These are phyloP conservation scores for Muschampia plurimacula DNA, from an alignment of 2,888 invertebrate genomes.

Conservation along the genomic window DNA sequence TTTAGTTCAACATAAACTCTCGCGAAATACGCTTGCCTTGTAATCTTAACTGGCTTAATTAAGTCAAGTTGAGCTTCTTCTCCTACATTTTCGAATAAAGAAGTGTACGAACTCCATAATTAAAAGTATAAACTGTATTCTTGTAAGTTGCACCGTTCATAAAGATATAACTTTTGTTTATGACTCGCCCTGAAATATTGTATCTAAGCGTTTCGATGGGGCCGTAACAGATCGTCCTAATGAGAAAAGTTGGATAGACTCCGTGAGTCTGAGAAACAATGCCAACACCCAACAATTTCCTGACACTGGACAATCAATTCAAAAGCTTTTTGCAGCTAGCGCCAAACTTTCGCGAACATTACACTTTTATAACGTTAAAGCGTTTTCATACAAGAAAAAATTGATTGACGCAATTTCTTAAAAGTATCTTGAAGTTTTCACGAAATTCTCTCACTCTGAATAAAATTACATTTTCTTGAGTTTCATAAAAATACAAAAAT, in stretches of 20 bases:
- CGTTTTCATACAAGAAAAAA: conserved; percentile 57
- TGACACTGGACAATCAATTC: conserved; percentile 79
- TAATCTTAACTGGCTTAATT: conserved; percentile 30
- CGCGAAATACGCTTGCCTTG: conserved; percentile 2
- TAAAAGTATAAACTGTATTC: conserved; percentile 53
- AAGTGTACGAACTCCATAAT: conserved; percentile 27
- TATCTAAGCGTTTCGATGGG: conserved; percentile 64
- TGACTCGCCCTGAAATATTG: conserved; percentile 53
- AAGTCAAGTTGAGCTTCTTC: conserved; percentile 20
- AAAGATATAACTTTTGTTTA: conserved; percentile 49
- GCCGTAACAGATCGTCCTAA: conserved; percentile 73
- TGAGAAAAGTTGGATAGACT: conserved; percentile 80
- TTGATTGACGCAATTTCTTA: conserved; percentile 41
- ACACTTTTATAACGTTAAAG: conserved; percentile 61
- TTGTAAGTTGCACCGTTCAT: conserved; percentile 44
- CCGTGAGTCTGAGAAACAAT: conserved; percentile 73
- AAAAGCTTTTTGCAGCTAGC: conserved; percentile 56
- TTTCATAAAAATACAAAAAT: conserved; percentile 29
- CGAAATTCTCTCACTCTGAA: conserved; percentile 19
- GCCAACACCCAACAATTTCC: conserved; percentile 74
- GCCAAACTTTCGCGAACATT: conserved; percentile 60
- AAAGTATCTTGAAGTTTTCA: conserved; percentile 35
- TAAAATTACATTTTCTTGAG: conserved; percentile 30
- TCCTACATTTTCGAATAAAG: conserved; percentile 16
- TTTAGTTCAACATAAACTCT: conserved; percentile 17